phyloP scores from a whole-genome alignment of 2,888 invertebrate genomes.

The Habroteleia sp. region DNA sequence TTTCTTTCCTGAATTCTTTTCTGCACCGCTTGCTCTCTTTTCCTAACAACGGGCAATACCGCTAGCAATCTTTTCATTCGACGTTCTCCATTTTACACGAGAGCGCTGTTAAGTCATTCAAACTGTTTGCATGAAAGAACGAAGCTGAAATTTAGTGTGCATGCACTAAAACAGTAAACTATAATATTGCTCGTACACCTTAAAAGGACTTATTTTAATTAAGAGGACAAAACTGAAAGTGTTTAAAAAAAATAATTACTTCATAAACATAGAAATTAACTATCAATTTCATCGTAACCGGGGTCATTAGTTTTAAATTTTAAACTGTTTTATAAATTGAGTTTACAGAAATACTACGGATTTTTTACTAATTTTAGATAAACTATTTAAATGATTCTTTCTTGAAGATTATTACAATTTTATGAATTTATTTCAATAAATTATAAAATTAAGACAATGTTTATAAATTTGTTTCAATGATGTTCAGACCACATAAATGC shows the following conservation, averaged over 20 bases:
- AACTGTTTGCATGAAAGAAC: slow-evolving; percentile 50
- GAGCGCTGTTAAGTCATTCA: slow-evolving; percentile 62
- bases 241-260: slow-evolving; percentile 15
- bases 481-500: too few relatives aligned
- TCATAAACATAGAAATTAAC: too few relatives aligned
- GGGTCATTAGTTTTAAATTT: too few relatives aligned
- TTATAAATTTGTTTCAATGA: too few relatives aligned
- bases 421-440: too few relatives aligned
- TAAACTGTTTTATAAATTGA: too few relatives aligned
- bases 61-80: slow-evolving; percentile 58
- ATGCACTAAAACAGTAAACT: slow-evolving; percentile 31
- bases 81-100: slow-evolving; percentile 61
- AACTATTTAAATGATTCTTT: too few relatives aligned
- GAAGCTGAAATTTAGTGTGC: slow-evolving; percentile 42
- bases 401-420: too few relatives aligned
- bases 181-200: slow-evolving; percentile 25
- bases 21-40: slow-evolving; percentile 20
- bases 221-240: slow-evolving; percentile 29
- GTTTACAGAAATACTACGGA: too few relatives aligned
- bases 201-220: slow-evolving; percentile 31
- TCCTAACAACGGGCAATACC: slow-evolving; percentile 44
- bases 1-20: slow-evolving; percentile 58
- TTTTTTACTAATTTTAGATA: too few relatives aligned
- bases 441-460: too few relatives aligned
- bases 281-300: too few relatives aligned